phyloP scores from a whole-genome alignment of 2,888 invertebrate genomes.

The Rhimphoctona megacephalus region DNA sequence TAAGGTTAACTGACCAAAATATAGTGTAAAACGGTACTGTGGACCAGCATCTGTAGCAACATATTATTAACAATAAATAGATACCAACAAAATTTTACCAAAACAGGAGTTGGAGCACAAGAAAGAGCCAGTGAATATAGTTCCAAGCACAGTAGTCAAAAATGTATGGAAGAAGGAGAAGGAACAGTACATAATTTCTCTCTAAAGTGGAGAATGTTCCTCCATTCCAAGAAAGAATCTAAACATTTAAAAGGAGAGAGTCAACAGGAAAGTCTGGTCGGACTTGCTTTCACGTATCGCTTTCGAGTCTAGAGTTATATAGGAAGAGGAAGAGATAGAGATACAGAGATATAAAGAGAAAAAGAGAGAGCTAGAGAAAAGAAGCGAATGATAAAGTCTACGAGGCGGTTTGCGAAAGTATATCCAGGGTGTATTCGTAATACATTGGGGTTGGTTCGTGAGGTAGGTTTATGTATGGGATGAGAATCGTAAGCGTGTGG shows the following conservation, averaged over 20 bases:
- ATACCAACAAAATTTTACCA: not conserved
- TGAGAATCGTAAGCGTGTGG: conserved; percentile 36
- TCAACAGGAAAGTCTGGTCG: conserved; percentile 12
- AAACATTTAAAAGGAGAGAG: conserved; percentile 21
- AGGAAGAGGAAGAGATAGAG: not conserved
- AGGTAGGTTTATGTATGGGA: conserved; percentile 34
- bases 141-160: not conserved
- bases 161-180: not conserved
- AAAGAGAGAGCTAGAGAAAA: conserved; percentile 10
- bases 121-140: not conserved
- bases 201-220: not conserved
- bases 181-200: conserved; percentile 5
- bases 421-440: conserved; percentile 19
- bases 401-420: conserved; percentile 18
- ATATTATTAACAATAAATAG: not conserved
- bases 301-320: not conserved
- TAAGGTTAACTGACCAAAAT: not conserved
- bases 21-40: too few relatives aligned
- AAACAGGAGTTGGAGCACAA: not conserved
- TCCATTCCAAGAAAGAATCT: conserved; percentile 14
- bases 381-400: conserved; percentile 43
- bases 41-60: not conserved
- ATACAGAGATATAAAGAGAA: conserved; percentile 3
- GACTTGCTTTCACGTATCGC: conserved; percentile 14
- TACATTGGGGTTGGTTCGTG: conserved; percentile 39